Evolutionary conservation across 2,113 vertebrate genomes (phyloP).

Genomic region (Dromaius novaehollandiae): DNA sequence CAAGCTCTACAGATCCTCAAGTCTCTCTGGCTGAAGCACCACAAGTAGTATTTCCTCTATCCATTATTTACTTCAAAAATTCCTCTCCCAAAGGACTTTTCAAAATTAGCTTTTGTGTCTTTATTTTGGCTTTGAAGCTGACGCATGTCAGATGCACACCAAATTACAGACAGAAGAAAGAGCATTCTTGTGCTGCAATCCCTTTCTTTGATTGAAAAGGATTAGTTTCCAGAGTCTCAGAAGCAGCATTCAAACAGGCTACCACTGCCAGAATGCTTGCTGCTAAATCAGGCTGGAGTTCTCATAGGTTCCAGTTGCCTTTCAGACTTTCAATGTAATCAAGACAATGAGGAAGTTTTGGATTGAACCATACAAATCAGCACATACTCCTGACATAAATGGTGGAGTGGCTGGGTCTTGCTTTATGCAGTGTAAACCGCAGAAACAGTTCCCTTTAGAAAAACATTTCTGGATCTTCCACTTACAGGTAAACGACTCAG

Average conservation of each 20-base stretch:
- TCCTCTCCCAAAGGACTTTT: neutral
- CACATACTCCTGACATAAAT: fast-evolving
- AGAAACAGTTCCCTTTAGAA: neutral
- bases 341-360: neutral
- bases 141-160: neutral
- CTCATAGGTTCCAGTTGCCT: neutral
- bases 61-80: neutral
- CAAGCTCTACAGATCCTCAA: neutral
- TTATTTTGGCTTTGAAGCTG: slow-evolving; percentile 16
- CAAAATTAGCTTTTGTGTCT: slow-evolving; percentile 6
- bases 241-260: neutral
- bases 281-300: neutral
- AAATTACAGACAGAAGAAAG: neutral
- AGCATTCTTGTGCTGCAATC: neutral
- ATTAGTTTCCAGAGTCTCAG: neutral
- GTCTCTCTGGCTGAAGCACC: neutral
- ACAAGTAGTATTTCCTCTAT: neutral
- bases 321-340: neutral
- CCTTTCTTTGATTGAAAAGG: neutral
- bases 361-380: neutral
- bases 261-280: neutral
- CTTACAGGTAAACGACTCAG: neutral
- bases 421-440: neutral
- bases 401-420: neutral
- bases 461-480: neutral